phyloP scores from a whole-genome alignment of 2,888 invertebrate genomes.

The Calliopum simillimum region DNA sequence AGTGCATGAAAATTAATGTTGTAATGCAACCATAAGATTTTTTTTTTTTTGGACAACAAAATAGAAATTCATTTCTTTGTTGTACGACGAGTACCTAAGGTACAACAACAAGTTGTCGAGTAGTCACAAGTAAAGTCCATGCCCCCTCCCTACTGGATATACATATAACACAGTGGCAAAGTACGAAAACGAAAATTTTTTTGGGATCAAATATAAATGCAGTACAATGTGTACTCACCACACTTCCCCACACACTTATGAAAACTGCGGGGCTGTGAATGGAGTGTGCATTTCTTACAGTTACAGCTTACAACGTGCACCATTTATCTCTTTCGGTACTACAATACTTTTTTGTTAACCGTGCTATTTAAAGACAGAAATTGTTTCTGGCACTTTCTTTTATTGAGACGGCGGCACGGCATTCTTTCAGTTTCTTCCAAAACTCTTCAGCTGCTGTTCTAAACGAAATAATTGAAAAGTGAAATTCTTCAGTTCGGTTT shows the following conservation, averaged over 20 bases:
- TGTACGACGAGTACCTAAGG: not conserved
- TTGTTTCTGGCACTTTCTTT: too few relatives aligned
- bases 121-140: not conserved
- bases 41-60: slow-evolving; percentile 16
- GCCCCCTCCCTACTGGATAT: too few relatives aligned
- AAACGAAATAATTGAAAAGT: slow-evolving; percentile 22
- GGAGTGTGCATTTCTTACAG: not conserved
- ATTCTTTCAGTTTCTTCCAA: too few relatives aligned
- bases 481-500: slow-evolving; percentile 25
- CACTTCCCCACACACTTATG: not conserved
- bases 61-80: slow-evolving; percentile 25
- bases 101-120: not conserved
- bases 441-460: too few relatives aligned
- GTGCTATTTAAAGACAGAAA: too few relatives aligned
- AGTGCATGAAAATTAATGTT: too few relatives aligned
- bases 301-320: not conserved
- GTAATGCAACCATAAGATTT: slow-evolving; percentile 1
- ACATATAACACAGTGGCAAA: not conserved
- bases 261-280: not conserved
- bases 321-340: not conserved
- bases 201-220: slow-evolving; percentile 29
- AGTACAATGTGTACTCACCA: slow-evolving; percentile 5
- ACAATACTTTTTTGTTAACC: not conserved
- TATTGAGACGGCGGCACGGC: too few relatives aligned
- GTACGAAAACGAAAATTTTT: slow-evolving; percentile 9